These are phyloP conservation scores for Coturnix japonica DNA, from an alignment of 2,113 vertebrate species.

Conservation along the genomic window DNA sequence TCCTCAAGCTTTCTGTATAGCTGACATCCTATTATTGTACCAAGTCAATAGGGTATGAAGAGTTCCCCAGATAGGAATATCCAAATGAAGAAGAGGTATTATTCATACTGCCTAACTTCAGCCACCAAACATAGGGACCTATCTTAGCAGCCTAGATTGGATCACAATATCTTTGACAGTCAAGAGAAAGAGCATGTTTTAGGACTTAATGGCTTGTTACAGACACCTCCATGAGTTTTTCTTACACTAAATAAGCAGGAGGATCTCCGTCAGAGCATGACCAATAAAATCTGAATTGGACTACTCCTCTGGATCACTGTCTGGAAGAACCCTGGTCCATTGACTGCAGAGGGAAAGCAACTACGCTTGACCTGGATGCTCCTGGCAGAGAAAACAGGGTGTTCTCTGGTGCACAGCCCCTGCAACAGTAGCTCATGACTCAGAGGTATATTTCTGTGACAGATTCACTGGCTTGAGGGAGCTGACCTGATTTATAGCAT, in stretches of 20 bases:
- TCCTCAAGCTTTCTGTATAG: not conserved
- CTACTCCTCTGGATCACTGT: not conserved
- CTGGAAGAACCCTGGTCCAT: not conserved
- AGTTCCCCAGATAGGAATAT: not conserved
- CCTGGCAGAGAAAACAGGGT: not conserved
- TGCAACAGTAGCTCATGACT: not conserved
- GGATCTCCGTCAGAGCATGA: not conserved
- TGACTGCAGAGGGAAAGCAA: not conserved
- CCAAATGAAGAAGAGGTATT: not conserved
- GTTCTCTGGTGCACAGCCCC: not conserved
- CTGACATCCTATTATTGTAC: not conserved
- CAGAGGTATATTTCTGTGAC: not conserved
- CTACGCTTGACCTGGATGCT: not conserved
- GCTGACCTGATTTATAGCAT: not conserved
- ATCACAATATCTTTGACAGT: not conserved
- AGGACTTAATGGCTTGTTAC: not conserved
- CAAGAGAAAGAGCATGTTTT: not conserved
- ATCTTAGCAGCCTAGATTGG: not conserved
- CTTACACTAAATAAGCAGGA: not conserved
- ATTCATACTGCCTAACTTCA: not conserved
- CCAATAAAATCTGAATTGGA: not conserved
- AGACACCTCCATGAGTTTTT: not conserved
- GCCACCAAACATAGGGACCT: not conserved
- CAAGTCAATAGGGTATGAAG: not conserved
- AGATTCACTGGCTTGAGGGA: not conserved